phyloP scores from a whole-genome alignment of 2,888 invertebrate genomes.

The Pristionchus entomophagus region DNA sequence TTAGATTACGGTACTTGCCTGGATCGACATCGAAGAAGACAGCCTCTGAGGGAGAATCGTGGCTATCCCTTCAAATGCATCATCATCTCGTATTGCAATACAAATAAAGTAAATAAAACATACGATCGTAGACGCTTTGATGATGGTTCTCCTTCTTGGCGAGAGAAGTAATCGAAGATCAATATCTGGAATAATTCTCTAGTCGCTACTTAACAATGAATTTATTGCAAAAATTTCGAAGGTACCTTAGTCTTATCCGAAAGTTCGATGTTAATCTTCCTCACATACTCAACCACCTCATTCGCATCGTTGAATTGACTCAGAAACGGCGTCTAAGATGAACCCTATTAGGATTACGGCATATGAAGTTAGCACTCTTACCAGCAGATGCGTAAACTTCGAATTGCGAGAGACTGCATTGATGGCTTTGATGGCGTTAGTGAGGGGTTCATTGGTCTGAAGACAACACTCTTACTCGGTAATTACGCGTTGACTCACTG shows the following conservation, averaged over 20 bases:
- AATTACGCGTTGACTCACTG: background rate
- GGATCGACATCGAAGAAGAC: constrained; percentile 24
- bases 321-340: background rate
- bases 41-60: background rate
- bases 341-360: background rate
- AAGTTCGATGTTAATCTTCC: background rate
- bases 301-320: background rate
- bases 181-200: background rate
- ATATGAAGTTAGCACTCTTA: background rate
- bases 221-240: background rate
- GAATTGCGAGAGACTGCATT: background rate
- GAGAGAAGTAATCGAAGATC: background rate
- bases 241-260: constrained; percentile 16
- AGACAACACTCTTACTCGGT: background rate
- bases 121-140: background rate
- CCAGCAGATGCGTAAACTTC: background rate
- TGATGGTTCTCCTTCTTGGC: background rate
- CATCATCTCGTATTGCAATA: too few relatives aligned
- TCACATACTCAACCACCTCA: background rate
- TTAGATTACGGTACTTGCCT: background rate
- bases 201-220: too few relatives aligned
- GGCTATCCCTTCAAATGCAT: background rate
- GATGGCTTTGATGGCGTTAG: background rate
- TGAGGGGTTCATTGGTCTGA: background rate
- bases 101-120: background rate